These are phyloP conservation scores for Polydrusus pterygomalis DNA, from an alignment of 2,888 invertebrate genomes.

Conservation along the genomic window DNA sequence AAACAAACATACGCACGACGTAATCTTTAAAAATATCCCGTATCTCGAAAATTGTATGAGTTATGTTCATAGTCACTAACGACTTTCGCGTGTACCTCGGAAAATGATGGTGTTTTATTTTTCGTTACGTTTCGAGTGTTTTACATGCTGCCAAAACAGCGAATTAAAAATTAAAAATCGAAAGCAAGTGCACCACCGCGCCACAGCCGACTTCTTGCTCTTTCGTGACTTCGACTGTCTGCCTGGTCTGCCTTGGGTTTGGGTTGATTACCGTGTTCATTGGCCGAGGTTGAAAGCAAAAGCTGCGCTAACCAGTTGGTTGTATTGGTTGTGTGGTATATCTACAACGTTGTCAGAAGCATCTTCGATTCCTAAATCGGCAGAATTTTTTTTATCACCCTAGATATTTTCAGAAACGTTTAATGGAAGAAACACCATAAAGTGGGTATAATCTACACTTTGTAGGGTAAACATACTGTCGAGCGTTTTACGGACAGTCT, in stretches of 20 bases:
- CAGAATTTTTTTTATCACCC: too few relatives aligned
- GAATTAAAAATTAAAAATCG: conserved; percentile 40
- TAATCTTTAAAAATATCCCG: conserved; percentile 35
- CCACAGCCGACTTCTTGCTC: conserved; percentile 50
- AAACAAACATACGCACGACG: conserved; percentile 45
- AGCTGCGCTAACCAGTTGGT: conserved; percentile 47
- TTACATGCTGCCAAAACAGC: conserved; percentile 42
- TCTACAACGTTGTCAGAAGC: conserved; percentile 24
- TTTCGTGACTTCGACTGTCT: conserved; percentile 51
- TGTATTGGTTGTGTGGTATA: conserved; percentile 22
- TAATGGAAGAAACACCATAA: too few relatives aligned
- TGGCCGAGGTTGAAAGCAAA: conserved; percentile 55
- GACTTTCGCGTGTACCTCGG: conserved; percentile 17
- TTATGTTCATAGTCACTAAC: conserved; percentile 45
- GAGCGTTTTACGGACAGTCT: too few relatives aligned
- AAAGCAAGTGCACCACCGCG: conserved; percentile 52
- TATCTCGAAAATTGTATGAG: conserved; percentile 33
- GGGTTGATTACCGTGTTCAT: conserved; percentile 37
- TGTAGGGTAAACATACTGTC: too few relatives aligned
- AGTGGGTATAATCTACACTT: too few relatives aligned
- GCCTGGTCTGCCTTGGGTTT: conserved; percentile 45
- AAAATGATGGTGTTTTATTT: conserved; percentile 9
- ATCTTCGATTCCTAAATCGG: not conserved
- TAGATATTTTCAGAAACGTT: too few relatives aligned
- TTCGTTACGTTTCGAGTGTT: conserved; percentile 29